These are phyloP conservation scores for Phania funesta DNA, from an alignment of 2,888 invertebrate genomes.

Conservation along the genomic window DNA sequence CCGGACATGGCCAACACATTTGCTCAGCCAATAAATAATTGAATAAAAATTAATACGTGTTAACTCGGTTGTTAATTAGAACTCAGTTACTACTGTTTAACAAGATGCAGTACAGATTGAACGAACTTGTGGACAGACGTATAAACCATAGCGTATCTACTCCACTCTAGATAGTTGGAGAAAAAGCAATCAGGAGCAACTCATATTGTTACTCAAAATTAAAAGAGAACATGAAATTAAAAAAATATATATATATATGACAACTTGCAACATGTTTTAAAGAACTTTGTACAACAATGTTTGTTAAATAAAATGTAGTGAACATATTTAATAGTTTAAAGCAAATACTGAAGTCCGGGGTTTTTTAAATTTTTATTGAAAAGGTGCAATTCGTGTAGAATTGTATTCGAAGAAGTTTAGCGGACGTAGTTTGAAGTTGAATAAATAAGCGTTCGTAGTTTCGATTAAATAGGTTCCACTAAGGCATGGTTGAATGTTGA, in stretches of 20 bases:
- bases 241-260: slow-evolving; percentile 59
- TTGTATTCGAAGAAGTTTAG: too few species aligned
- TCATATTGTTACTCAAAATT: slow-evolving; percentile 14
- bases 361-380: too few species aligned
- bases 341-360: too few species aligned
- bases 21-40: slow-evolving; percentile 43
- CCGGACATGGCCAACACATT: slow-evolving; percentile 46
- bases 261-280: slow-evolving; percentile 53
- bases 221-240: slow-evolving; percentile 54
- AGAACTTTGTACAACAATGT: not conserved
- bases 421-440: too few species aligned
- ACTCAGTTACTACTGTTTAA: slow-evolving; percentile 52
- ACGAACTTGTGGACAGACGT: slow-evolving; percentile 10
- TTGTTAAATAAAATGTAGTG: not conserved
- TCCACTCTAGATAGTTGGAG: not conserved
- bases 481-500: too few species aligned
- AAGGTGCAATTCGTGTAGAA: too few species aligned
- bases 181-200: not conserved
- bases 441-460: too few species aligned
- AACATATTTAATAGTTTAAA: too few species aligned
- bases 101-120: slow-evolving; percentile 44
- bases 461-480: too few species aligned
- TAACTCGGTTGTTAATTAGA: slow-evolving; percentile 64
- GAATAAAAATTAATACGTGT: slow-evolving; percentile 55
- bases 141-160: slow-evolving; percentile 34